A percentile compares a stretch with the other conserved stretches of the same genome.
Conservation (phyloP, 2,113 vertebrate genomes). For the Gymnarchus niloticus region DNA sequence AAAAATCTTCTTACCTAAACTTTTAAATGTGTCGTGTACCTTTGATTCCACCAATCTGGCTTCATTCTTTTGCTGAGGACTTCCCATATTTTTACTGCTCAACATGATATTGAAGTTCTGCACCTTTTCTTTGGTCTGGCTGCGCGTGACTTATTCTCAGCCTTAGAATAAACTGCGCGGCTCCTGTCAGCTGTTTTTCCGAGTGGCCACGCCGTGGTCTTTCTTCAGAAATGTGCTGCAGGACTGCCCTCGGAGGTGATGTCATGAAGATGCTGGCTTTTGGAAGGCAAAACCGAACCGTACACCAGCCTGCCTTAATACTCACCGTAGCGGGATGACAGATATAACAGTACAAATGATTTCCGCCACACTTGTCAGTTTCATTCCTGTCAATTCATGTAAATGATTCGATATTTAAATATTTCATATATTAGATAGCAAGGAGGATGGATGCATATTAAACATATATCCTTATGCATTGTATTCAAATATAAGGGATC, state of each 20-base stretch:
- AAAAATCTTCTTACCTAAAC: slow-evolving; percentile 48
- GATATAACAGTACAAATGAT: neutral
- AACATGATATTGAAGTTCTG: slow-evolving; percentile 40
- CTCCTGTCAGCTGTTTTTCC: neutral
- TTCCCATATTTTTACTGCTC: slow-evolving; percentile 43
- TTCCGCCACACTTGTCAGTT: neutral
- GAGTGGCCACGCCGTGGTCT: neutral
- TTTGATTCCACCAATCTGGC: slow-evolving; percentile 48
- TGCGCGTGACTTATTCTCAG: neutral
- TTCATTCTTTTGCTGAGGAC: slow-evolving; percentile 23
- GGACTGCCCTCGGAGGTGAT: slow-evolving; percentile 9
- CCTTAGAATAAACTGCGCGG: neutral
- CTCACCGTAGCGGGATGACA: neutral
- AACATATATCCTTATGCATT: neutral
- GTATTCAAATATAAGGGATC: neutral
- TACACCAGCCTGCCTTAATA: neutral
- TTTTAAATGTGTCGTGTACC: slow-evolving; percentile 55
- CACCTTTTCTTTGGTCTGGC: neutral
- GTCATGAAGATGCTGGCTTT: neutral
- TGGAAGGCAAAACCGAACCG: neutral
- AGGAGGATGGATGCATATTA: too few relatives aligned
- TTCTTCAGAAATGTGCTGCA: neutral
- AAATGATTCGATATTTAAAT: neutral
- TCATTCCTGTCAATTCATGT: neutral
- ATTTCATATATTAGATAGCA: too few relatives aligned